Base-by-base conservation (phyloP, 2,797 vertebrate species). In the Lacerta viridis region DNA sequence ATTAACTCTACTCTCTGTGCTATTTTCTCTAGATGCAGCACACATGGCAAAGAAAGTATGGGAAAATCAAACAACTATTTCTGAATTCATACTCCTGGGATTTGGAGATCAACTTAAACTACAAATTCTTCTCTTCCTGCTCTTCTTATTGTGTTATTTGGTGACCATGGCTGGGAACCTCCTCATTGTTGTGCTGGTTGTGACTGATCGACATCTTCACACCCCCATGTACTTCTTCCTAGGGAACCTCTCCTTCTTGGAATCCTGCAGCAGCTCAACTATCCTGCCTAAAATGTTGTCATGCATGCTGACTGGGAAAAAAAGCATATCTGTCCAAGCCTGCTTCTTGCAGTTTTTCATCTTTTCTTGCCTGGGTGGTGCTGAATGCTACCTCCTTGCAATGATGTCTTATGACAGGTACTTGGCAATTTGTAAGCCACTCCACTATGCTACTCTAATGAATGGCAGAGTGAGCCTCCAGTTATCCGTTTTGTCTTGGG, bases 321-420 rank as follows among this genome's bases (percentile, higher is more conserved):
- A 43, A 82, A 43, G 3, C 2, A 66, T 82, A 18, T 82, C 61
- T 43, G 27, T 82, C 13, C 39, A 29, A n/a, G 25, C 39, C 20
- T 82, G 80, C 15, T 82, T 82, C 11, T 1, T 29, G 8, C 80
- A 82, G 4, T 82, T 68, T 29, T 82, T 68, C 39, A 43, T 82
- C 13, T 82, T 82, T 82, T 39, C 61, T 82, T 82, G 36, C 13
- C 39, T 82, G 23, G 80, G 61, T 41, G 80, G 80, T 68, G 39
- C 61, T 7, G 80, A 82, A 43, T 82, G 80, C 64, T 82, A 82
- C 80, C 61, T 82, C 11, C 80, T 82, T 10, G 64, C 61, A 15
- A 61, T 82, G 36, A 82, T 82, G 80, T 68, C 80, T 18, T 82
- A 82, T 18, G 80, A 82, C 39, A 41, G 80, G 33, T 82, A 43